Conservation (phyloP, 2,797 vertebrate species). For the Neosalanx taihuensis region DNA sequence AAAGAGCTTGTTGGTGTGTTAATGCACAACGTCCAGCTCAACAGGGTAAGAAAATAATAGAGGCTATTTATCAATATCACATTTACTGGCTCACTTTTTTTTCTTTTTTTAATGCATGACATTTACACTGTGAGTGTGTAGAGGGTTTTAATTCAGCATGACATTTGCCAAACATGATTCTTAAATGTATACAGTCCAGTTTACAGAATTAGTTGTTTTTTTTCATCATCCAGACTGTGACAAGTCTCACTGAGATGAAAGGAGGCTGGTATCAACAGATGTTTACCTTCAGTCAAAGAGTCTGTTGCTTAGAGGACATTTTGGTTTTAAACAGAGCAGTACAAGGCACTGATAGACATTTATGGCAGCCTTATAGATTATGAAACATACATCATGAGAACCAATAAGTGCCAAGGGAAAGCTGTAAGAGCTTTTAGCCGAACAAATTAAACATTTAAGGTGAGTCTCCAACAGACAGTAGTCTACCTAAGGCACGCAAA, state of each 20-base stretch:
- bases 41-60: slow-evolving; percentile 52
- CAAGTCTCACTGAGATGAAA: not conserved
- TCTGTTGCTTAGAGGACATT: slow-evolving; percentile 10
- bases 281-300: slow-evolving; percentile 24
- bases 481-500: too few relatives aligned
- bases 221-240: not conserved
- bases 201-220: not conserved
- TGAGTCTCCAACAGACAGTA: too few relatives aligned
- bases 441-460: too few relatives aligned
- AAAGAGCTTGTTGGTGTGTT: slow-evolving; percentile 55
- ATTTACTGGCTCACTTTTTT: not conserved
- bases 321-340: not conserved
- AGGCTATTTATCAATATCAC: not conserved
- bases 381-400: too few relatives aligned
- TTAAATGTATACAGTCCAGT: slow-evolving; percentile 2
- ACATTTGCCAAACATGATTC: not conserved
- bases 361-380: slow-evolving; percentile 1
- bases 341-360: slow-evolving; percentile 11
- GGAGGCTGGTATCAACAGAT: not conserved
- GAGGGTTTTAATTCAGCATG: not conserved
- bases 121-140: not conserved
- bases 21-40: slow-evolving; percentile 42
- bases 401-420: too few relatives aligned
- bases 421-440: too few relatives aligned
- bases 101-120: not conserved